phyloP scores from a whole-genome alignment of 2,113 vertebrate species.

The Mesoclemmys tuberculata region DNA sequence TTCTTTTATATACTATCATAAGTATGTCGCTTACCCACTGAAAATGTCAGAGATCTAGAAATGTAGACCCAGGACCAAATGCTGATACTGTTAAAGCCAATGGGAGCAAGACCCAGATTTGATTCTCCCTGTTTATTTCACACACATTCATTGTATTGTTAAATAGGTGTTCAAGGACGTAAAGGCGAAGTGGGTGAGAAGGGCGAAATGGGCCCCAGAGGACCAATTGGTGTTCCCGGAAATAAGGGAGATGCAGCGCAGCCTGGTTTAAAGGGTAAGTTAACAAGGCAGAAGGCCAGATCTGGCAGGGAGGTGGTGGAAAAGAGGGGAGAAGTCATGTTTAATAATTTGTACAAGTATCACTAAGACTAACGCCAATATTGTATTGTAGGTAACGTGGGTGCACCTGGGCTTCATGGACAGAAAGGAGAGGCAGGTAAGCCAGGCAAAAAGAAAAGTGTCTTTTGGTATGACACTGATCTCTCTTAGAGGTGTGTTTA shows the following conservation, averaged over 20 bases:
- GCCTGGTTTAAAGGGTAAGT: slow-evolving; percentile 64
- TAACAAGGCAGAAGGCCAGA: not conserved
- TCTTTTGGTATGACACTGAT: fast-evolving
- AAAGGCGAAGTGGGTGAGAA: slow-evolving; percentile 68
- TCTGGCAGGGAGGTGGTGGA: not conserved
- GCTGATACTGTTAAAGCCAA: not conserved
- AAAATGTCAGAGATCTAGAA: not conserved
- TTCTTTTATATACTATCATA: not conserved
- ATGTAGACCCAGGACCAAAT: not conserved
- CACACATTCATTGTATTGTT: not conserved
- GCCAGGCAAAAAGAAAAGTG: not conserved
- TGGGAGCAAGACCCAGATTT: not conserved
- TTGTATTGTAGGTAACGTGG: slow-evolving; percentile 62
- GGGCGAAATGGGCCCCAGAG: slow-evolving; percentile 52
- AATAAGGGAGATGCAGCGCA: slow-evolving; percentile 48
- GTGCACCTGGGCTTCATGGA: slow-evolving; percentile 64
- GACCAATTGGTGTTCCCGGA: slow-evolving; percentile 53
- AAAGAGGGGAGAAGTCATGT: not conserved
- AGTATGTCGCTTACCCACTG: not conserved
- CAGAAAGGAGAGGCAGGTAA: slow-evolving; percentile 77
- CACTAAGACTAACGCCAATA: not conserved
- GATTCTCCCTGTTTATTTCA: not conserved
- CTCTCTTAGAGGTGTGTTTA: not conserved
- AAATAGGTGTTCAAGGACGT: slow-evolving; percentile 53
- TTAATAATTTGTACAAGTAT: not conserved